Evolutionary conservation across 2,888 invertebrate genomes (phyloP).

Genomic region (Serripes groenlandicus): DNA sequence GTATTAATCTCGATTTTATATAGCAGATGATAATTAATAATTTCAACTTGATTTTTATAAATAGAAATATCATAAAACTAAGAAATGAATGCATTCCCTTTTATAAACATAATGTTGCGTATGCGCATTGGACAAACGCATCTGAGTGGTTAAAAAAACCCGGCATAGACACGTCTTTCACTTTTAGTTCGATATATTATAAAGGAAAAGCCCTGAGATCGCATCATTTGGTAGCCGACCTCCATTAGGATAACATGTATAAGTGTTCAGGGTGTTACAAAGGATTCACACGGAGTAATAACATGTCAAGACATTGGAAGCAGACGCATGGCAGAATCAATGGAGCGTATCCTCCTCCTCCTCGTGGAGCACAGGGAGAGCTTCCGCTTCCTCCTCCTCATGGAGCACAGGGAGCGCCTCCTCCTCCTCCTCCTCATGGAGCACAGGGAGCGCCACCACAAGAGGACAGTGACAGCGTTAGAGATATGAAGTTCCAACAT

Average conservation of each 20-base stretch:
- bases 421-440: too few species aligned
- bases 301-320: not conserved
- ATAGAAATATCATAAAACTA: not conserved
- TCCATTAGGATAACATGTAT: slow-evolving; percentile 28
- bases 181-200: not conserved
- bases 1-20: not conserved
- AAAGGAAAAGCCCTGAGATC: not conserved
- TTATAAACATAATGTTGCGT: not conserved
- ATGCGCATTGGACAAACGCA: not conserved
- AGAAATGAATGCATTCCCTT: not conserved
- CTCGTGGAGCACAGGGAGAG: too few species aligned
- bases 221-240: slow-evolving; percentile 27
- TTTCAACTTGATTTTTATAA: not conserved
- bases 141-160: not conserved
- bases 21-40: not conserved
- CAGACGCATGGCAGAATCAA: not conserved
- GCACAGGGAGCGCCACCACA: too few species aligned
- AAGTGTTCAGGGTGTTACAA: slow-evolving; percentile 35
- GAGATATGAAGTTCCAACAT: too few species aligned
- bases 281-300: slow-evolving; percentile 21
- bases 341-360: slow-evolving; percentile 26
- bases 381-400: too few species aligned
- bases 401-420: too few species aligned
- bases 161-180: too few species aligned
- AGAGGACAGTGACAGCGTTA: too few species aligned